Percentiles rank a stretch among this genome's conserved stretches.
Evolutionary conservation across 1,140 invertebrate genomes (phyloP).

Genomic region (Nixonia krombeini): DNA sequence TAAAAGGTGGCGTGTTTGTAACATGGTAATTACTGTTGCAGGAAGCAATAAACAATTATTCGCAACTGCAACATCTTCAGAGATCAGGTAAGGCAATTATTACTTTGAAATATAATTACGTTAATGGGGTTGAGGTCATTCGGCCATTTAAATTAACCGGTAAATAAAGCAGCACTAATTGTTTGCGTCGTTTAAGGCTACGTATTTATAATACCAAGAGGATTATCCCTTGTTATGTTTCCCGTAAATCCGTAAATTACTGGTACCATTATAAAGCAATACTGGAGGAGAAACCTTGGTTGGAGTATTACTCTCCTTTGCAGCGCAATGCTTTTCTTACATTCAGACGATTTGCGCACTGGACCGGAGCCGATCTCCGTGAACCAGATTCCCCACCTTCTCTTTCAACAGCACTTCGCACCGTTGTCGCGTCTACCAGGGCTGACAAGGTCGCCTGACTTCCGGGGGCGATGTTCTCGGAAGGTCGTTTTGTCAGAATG

Average conservation of each 20-base stretch:
- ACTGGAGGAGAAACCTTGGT: slow-evolving; percentile 27
- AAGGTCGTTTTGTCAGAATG: slow-evolving; percentile 37
- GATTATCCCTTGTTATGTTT: slow-evolving; percentile 29
- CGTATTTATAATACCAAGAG: slow-evolving; percentile 36
- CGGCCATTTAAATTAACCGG: background rate
- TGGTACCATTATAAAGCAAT: slow-evolving; percentile 29
- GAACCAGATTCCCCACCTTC: slow-evolving; percentile 31
- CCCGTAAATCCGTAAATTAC: slow-evolving; percentile 29
- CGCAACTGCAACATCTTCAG: no score
- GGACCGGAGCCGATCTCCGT: slow-evolving; percentile 19
- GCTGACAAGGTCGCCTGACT: slow-evolving; percentile 41
- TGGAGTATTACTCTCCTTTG: slow-evolving; percentile 4
- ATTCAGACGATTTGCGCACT: slow-evolving; percentile 24
- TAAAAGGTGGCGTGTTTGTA: no score
- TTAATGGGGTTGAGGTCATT: no score
- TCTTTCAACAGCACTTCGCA: slow-evolving; percentile 24
- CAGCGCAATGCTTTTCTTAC: slow-evolving; percentile 19
- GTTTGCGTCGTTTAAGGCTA: slow-evolving; percentile 26
- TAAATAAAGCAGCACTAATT: slow-evolving; percentile 13
- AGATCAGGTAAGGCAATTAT: no score
- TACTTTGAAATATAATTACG: no score
- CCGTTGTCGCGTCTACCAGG: background rate
- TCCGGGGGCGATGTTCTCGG: slow-evolving; percentile 41
- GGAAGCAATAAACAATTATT: no score
- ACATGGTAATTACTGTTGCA: no score